Base-by-base conservation (phyloP, 2,888 invertebrate genomes). In the Athetis lepigone region DNA sequence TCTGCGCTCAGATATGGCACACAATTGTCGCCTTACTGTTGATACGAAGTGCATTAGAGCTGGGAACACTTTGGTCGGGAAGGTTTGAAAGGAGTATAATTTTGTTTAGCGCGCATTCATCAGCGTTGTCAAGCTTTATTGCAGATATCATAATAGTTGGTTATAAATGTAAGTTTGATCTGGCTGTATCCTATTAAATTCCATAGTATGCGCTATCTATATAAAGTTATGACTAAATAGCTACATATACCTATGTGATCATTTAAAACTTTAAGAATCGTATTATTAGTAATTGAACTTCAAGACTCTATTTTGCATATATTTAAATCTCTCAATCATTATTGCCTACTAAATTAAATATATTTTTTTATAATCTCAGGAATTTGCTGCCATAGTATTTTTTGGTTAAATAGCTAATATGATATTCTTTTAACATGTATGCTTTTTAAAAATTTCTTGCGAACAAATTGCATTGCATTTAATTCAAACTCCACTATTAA, bases 201-300 rank as follows among this genome's bases (percentile, higher is more conserved):
- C 47, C 18, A 51, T 56, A 66, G n/a, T 49, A 43, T 46, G 27
- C 39, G 21, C 21, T 58, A 62, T 37, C 19, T 16, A 49, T 47
- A 54, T n/a, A 56, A 43, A 54, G 16, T 46, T 71, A 60, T 42
- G 47, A 52, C 33, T 2, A 54, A 66, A 67, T 51, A 59, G 49
- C 57, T 76, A 60, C 37, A 0, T 23, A 58, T 76, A 60, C 37
- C 1, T 23, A 58, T 55, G 60, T 72, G 77, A 77, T 75, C 51
- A 58, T 58, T n/a, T 55, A 43, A 36, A 54, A 56, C 27, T 62
- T 37, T 69, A 51, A 60, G 57, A 58, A 62, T 51, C 54, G n/a
- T 60, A 55, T 62, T 51, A 21, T 51, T 47, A 62, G 5, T 50
- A 58, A 51, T 57, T 58, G 29, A 45, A 55, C 25, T 50, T 63